phyloP scores from a whole-genome alignment of 2,888 invertebrate species.

The Dugesia japonica region DNA sequence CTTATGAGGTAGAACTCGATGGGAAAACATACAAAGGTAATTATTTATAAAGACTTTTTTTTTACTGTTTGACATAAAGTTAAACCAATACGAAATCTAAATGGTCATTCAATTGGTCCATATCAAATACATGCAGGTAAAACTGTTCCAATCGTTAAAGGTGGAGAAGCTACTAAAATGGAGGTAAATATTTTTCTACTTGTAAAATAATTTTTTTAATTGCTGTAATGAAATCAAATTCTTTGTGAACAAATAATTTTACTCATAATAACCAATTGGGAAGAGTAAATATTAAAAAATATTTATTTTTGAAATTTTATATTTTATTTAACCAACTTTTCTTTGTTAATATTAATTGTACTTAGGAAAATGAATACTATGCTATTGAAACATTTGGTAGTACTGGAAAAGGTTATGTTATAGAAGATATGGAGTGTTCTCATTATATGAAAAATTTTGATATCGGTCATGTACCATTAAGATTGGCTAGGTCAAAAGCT shows the following conservation, averaged over 20 bases:
- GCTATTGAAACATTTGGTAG: slow-evolving; percentile 98
- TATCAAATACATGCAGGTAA: slow-evolving; percentile 80
- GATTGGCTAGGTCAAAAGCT: slow-evolving; percentile 63
- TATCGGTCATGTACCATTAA: slow-evolving; percentile 68
- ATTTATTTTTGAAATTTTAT: background rate
- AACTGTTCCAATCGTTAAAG: slow-evolving; percentile 96
- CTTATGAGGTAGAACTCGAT: slow-evolving; percentile 87
- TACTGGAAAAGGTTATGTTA: slow-evolving; percentile 70
- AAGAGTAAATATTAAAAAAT: no score
- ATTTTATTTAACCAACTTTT: no score
- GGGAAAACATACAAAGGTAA: slow-evolving; percentile 72
- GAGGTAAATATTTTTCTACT: background rate
- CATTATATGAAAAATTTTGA: slow-evolving; percentile 99
- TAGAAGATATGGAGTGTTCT: slow-evolving; percentile 96
- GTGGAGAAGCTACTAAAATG: slow-evolving; percentile 75
- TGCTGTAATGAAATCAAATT: slow-evolving; percentile 67
- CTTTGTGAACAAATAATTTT: slow-evolving; percentile 96
- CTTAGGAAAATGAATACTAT: slow-evolving; percentile 78
- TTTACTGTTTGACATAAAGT: slow-evolving; percentile 48
- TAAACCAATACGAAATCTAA: slow-evolving; percentile 88
- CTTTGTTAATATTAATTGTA: no score
- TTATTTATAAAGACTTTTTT: background rate
- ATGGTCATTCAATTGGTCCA: slow-evolving; percentile 95
- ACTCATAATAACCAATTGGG: no score
- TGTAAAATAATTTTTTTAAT: no score